Percentiles rank a stretch among this genome's conserved stretches.
Evolutionary conservation across 2,113 vertebrate genomes (phyloP).

Genomic region (zebrafish (Danio rerio)): GRCz12tu NC_133194.1:2714501-2715000

Average conservation of each 20-base stretch:
- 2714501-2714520: background rate
- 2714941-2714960: background rate
- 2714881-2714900: background rate
- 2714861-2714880: slow-evolving; percentile 19
- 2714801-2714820: background rate
- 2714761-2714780: background rate
- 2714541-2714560: background rate
- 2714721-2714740: slow-evolving; percentile 21
- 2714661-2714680: background rate
- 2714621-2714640: slow-evolving; percentile 1
- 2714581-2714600: slow-evolving; percentile 6
- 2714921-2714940: slow-evolving; percentile 7
- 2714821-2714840: background rate
- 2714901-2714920: background rate
- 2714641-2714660: slow-evolving; percentile 17
- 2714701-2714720: slow-evolving; percentile 11
- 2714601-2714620: background rate
- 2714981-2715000: too few species aligned
- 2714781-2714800: background rate
- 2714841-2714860: background rate
- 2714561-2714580: background rate
- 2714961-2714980: too few species aligned
- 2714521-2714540: background rate
- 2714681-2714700: slow-evolving; percentile 34
- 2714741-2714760: slow-evolving; percentile 7